A percentile compares a stretch with the other conserved stretches of the same genome.
These are phyloP conservation scores for Brachystomella parvula DNA, from an alignment of 1,140 invertebrate species.

Conservation along the genomic window DNA sequence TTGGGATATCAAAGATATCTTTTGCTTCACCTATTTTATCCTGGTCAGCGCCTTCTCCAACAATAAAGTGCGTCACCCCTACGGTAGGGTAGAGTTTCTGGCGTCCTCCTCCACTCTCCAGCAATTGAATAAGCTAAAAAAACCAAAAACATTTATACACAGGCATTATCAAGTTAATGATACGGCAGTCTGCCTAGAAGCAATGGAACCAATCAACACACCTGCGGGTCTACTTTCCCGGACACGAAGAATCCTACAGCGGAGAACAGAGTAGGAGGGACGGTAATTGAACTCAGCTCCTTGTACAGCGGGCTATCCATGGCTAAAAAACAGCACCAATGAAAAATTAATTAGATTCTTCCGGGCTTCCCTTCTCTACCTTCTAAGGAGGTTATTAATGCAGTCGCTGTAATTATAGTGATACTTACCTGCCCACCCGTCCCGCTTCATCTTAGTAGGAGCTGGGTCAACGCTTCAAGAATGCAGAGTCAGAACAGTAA, in stretches of 20 bases:
- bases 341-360: too few species aligned
- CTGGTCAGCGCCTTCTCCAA: slow-evolving; percentile 67
- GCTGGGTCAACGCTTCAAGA: too few species aligned
- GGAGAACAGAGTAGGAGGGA: slow-evolving; percentile 21
- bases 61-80: slow-evolving; percentile 80
- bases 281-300: slow-evolving; percentile 9
- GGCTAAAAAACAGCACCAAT: too few species aligned
- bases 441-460: too few species aligned
- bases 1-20: slow-evolving; percentile 80
- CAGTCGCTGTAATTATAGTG: too few species aligned
- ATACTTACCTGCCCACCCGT: too few species aligned
- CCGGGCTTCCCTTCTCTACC: too few species aligned
- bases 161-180: background rate
- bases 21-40: slow-evolving; percentile 72
- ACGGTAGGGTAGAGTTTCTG: slow-evolving; percentile 73
- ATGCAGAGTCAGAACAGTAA: too few species aligned
- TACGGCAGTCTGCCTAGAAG: background rate
- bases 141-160: slow-evolving; percentile 12
- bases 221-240: slow-evolving; percentile 26
- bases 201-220: slow-evolving; percentile 6
- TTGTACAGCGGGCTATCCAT: slow-evolving; percentile 26
- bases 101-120: slow-evolving; percentile 74
- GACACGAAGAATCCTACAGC: slow-evolving; percentile 20
- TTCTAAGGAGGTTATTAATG: too few species aligned
- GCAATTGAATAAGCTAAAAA: slow-evolving; percentile 63